These are phyloP conservation scores for Enteromius paludinosus DNA, from an alignment of 2,797 vertebrate genomes.

Conservation along the genomic window DNA sequence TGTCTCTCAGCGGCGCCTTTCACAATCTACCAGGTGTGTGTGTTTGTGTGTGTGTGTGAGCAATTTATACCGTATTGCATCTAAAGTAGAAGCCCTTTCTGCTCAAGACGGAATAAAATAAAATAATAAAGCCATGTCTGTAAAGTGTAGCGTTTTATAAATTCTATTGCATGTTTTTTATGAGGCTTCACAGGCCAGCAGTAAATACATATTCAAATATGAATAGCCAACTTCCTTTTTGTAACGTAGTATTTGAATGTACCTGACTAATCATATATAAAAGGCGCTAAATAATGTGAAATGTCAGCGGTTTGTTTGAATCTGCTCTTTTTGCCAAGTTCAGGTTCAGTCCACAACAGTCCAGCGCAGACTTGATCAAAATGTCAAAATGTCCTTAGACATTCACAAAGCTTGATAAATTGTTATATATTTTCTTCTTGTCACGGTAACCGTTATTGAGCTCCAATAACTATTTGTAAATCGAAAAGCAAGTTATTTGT, in stretches of 20 bases:
- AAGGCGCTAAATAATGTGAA: neutral
- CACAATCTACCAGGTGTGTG: constrained; percentile 55
- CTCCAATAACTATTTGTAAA: neutral
- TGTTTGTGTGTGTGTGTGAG: neutral
- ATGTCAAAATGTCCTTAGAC: neutral
- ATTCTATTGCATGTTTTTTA: neutral
- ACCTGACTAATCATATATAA: neutral
- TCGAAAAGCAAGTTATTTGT: neutral
- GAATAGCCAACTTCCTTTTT: neutral
- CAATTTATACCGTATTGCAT: constrained; percentile 54
- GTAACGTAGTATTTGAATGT: neutral
- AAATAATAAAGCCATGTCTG: neutral
- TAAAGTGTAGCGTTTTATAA: neutral
- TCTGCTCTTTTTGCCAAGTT: neutral
- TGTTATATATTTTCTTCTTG: neutral
- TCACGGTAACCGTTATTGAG: neutral
- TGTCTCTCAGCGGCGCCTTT: constrained; percentile 52
- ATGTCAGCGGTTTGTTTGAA: neutral
- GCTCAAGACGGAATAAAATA: neutral
- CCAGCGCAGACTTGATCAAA: neutral
- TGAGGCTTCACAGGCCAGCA: neutral
- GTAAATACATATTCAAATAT: neutral
- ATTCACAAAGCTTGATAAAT: neutral
- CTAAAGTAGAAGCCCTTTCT: constrained; percentile 34
- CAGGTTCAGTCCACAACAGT: neutral